Percentiles rank a stretch among this genome's conserved stretches.
These are phyloP conservation scores for Caenorhabditis becei DNA, from an alignment of 2,888 invertebrate species.

Conservation along the genomic window DNA sequence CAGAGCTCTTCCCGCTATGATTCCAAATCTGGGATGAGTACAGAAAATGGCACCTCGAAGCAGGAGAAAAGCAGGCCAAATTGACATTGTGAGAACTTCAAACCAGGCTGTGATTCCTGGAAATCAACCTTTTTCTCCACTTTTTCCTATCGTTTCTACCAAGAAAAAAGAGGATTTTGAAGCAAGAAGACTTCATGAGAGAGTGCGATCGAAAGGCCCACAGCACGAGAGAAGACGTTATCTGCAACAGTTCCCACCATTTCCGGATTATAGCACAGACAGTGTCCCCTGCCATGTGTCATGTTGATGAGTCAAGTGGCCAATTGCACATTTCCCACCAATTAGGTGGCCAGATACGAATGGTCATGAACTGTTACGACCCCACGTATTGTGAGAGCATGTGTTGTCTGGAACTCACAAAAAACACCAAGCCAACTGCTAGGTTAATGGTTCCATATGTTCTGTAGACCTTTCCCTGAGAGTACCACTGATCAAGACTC, in stretches of 20 bases:
- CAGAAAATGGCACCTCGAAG: conserved; percentile 24
- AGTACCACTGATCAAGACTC: conserved; percentile 21
- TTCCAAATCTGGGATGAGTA: conserved; percentile 24
- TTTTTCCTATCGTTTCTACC: conserved; percentile 1
- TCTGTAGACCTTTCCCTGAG: conserved; percentile 4
- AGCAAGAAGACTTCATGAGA: conserved; percentile 39
- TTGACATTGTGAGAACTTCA: conserved; percentile 13
- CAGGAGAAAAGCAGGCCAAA: conserved; percentile 27
- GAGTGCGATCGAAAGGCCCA: conserved; percentile 20
- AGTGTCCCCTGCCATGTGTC: neutral
- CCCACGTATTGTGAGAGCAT: neutral
- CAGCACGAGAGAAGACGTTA: conserved; percentile 8
- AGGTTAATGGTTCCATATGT: conserved; percentile 26
- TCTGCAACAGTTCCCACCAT: conserved; percentile 15
- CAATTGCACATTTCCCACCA: neutral
- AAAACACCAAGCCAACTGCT: conserved; percentile 1
- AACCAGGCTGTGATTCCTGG: conserved; percentile 11
- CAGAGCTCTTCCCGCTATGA: conserved; percentile 11
- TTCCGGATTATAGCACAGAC: neutral
- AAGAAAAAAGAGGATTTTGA: conserved; percentile 25
- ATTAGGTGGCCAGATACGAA: neutral
- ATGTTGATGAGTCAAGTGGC: neutral
- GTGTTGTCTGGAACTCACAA: conserved; percentile 12
- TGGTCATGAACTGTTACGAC: neutral
- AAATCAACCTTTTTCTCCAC: neutral